Evolutionary conservation across 2,113 vertebrate genomes (phyloP).

Genomic region (Philantomba maxwellii): DNA sequence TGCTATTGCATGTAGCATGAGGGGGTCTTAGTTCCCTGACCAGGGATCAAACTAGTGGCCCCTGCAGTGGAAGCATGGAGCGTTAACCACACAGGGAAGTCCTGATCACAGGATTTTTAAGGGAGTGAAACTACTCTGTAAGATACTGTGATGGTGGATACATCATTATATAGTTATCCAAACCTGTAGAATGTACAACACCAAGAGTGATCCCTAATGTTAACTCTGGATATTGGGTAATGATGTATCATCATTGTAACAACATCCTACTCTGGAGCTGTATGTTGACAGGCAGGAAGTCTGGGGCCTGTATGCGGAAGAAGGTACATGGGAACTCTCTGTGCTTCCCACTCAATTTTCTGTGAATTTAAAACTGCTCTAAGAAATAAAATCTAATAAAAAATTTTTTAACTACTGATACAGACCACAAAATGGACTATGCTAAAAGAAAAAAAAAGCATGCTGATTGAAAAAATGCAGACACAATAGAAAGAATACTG

Average conservation of each 20-base stretch:
- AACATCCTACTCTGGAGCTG: background rate
- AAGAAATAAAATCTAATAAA: background rate
- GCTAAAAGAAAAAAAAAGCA: background rate
- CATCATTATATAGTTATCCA: background rate
- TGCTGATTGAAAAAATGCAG: background rate
- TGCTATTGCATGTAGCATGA: background rate
- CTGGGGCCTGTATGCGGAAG: background rate
- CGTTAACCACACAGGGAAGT: background rate
- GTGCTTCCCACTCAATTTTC: background rate
- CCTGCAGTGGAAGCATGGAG: background rate
- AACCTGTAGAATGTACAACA: background rate
- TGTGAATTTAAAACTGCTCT: background rate
- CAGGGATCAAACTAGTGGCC: background rate
- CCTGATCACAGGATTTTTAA: background rate
- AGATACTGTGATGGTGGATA: background rate
- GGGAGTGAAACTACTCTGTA: background rate
- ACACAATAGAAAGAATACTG: background rate
- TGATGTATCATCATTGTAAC: accelerated
- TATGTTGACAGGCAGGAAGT: too few relatives aligned
- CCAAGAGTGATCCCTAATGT: background rate
- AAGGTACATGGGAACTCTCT: background rate
- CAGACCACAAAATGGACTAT: background rate
- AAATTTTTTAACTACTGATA: background rate
- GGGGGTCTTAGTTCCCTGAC: background rate
- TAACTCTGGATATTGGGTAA: background rate